Percentiles rank a stretch among this genome's conserved stretches.
Conservation (phyloP, 2,797 vertebrate species). For the Enteromius afrohamiltoni region DNA sequence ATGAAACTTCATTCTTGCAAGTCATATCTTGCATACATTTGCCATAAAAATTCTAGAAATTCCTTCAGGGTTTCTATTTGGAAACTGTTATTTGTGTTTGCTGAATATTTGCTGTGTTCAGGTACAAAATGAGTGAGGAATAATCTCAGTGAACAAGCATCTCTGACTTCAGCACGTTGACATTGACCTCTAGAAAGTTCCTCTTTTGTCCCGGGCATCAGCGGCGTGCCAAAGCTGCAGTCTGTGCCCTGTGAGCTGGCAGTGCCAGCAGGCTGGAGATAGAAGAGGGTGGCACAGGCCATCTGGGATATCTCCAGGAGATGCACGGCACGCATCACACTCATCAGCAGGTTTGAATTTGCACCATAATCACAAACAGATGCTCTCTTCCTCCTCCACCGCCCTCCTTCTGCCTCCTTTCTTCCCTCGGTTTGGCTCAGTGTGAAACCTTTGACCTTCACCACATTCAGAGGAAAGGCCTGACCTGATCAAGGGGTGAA, state of each 20-base stretch:
- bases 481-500: slow-evolving; percentile 52
- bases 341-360: slow-evolving; percentile 67
- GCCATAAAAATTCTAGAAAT: neutral
- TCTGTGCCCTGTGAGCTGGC: slow-evolving; percentile 74
- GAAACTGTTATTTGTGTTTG: neutral
- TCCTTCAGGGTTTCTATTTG: neutral
- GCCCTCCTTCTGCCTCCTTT: slow-evolving; percentile 57
- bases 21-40: neutral
- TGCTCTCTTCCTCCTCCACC: slow-evolving; percentile 61
- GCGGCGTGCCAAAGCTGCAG: slow-evolving; percentile 75
- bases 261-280: slow-evolving; percentile 69
- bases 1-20: neutral
- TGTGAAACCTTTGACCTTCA: slow-evolving; percentile 63
- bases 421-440: slow-evolving; percentile 55
- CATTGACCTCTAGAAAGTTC: slow-evolving; percentile 79
- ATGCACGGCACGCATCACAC: slow-evolving; percentile 67
- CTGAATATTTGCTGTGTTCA: neutral
- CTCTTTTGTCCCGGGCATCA: slow-evolving; percentile 71
- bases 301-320: slow-evolving; percentile 83
- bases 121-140: neutral
- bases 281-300: slow-evolving; percentile 72
- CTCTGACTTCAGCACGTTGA: slow-evolving; percentile 63
- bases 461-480: slow-evolving; percentile 51
- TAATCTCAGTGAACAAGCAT: slow-evolving; percentile 44
- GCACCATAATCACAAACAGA: slow-evolving; percentile 68